These are phyloP conservation scores for Parazoanthus darwini DNA, from an alignment of 92 coral and sea anemone species.

Conservation along the genomic window DNA sequence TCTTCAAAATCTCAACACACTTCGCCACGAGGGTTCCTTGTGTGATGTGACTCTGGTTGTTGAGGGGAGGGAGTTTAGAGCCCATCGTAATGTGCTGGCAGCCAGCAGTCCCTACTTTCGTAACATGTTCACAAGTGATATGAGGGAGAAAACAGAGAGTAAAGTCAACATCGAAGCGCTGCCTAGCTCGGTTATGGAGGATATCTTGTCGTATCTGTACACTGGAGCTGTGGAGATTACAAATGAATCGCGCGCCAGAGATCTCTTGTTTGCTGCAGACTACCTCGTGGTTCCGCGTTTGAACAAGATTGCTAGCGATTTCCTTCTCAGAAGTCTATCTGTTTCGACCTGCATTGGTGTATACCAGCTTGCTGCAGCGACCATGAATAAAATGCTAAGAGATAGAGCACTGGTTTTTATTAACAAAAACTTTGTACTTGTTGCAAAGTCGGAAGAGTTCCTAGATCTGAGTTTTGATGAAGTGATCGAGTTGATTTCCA, in stretches of 20 bases:
- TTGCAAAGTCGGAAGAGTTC: conserved; percentile 71
- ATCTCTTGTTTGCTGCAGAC: background rate
- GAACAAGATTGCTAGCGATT: conserved; percentile 36
- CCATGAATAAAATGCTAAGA: conserved; percentile 60
- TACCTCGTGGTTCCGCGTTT: conserved; percentile 59
- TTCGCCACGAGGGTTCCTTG: no score
- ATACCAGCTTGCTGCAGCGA: conserved; percentile 70
- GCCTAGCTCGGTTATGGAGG: no score
- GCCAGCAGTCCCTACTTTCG: no score
- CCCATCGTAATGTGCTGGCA: no score
- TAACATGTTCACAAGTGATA: no score
- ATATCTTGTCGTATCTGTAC: no score
- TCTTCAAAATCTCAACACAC: no score
- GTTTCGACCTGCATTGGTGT: conserved; percentile 77
- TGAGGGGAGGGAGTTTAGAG: no score
- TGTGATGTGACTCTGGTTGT: no score
- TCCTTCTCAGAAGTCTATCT: conserved; percentile 51
- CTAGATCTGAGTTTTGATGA: conserved; percentile 67
- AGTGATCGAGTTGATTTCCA: conserved; percentile 18
- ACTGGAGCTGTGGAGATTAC: no score
- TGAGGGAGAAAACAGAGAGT: no score
- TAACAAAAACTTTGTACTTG: conserved; percentile 71
- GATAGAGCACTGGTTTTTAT: conserved; percentile 66
- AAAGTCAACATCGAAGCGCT: no score
- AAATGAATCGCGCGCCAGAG: conserved; percentile 55